These are phyloP conservation scores for Sebastes taczanowskii DNA, from an alignment of 2,797 vertebrate genomes.

Conservation along the genomic window DNA sequence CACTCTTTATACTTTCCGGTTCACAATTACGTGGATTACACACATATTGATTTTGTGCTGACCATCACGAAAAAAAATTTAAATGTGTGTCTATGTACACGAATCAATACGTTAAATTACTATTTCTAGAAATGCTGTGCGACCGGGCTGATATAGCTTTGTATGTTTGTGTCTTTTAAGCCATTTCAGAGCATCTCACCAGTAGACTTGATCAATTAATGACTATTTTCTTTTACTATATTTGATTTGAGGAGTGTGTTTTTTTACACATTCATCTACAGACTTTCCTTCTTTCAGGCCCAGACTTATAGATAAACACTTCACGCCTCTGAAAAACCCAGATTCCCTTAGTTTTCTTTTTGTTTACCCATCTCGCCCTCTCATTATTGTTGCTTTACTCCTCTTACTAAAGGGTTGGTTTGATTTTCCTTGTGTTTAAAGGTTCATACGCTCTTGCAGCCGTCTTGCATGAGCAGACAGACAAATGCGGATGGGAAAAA, in stretches of 20 bases:
- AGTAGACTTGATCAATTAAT: not conserved
- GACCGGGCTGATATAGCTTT: not conserved
- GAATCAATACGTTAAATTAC: no score
- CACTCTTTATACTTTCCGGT: no score
- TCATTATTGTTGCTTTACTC: constrained; percentile 13
- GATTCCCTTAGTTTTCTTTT: not conserved
- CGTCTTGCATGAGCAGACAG: constrained; percentile 3
- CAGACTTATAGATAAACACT: not conserved
- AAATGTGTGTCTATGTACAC: no score
- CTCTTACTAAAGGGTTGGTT: constrained; percentile 8
- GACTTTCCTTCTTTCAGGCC: not conserved
- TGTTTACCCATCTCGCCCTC: not conserved
- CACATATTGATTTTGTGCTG: no score
- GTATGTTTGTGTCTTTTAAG: not conserved
- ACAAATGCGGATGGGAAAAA: constrained; percentile 8
- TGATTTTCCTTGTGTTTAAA: constrained; percentile 18
- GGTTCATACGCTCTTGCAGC: constrained; percentile 4
- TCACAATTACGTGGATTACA: no score
- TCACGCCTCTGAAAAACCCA: not conserved
- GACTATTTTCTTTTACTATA: not conserved
- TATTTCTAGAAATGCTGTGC: no score
- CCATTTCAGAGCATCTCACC: not conserved
- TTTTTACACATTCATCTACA: not conserved
- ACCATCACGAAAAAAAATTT: no score
- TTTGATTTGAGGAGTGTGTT: not conserved